Conservation (phyloP, 2,113 vertebrate species). For the Canis aureus region DNA sequence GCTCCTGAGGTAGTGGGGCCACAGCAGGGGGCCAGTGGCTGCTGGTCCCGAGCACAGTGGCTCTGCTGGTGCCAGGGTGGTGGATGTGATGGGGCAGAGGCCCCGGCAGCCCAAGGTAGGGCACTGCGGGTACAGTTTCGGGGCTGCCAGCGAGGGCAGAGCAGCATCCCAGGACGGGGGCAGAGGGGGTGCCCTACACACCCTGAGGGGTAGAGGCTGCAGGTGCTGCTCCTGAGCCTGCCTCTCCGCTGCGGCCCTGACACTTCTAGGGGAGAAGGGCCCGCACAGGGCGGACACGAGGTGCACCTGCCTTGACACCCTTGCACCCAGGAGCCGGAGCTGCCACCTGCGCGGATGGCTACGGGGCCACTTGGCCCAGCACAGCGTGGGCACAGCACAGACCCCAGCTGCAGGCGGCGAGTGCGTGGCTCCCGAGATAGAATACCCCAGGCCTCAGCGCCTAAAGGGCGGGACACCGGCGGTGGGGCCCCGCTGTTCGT, state of each 20-base stretch:
- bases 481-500: rapidly evolving
- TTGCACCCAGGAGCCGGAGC: not conserved
- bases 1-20: not conserved
- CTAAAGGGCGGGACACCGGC: not conserved
- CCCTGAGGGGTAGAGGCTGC: not conserved
- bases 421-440: not conserved
- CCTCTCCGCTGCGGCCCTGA: rapidly evolving
- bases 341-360: not conserved
- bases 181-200: too few relatives aligned
- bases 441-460: rapidly evolving
- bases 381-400: not conserved
- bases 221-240: not conserved
- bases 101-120: rapidly evolving
- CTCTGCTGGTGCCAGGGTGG: not conserved
- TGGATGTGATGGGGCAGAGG: not conserved
- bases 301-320: not conserved
- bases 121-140: not conserved
- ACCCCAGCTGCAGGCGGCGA: not conserved
- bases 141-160: too few relatives aligned
- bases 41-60: too few relatives aligned
- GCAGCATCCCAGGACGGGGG: not conserved
- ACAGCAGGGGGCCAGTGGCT: not conserved
- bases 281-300: too few relatives aligned
- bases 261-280: not conserved
- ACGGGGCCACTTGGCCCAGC: rapidly evolving